These are phyloP conservation scores for Rissa tridactyla DNA, from an alignment of 2,113 vertebrate genomes.

Conservation along the genomic window DNA sequence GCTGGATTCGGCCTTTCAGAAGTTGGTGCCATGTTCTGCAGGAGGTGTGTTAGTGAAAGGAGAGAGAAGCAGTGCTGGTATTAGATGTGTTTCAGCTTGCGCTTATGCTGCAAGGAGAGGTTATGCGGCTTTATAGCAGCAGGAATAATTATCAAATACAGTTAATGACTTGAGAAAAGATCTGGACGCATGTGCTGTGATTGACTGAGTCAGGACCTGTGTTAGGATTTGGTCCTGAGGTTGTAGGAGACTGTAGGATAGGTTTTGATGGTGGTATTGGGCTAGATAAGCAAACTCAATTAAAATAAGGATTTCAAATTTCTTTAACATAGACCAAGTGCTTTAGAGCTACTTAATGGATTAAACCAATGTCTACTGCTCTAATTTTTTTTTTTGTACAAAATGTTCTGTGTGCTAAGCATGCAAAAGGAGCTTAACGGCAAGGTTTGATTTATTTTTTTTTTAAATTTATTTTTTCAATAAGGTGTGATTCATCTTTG, in stretches of 20 bases:
- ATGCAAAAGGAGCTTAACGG: background rate
- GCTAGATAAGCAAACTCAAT: background rate
- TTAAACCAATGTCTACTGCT: background rate
- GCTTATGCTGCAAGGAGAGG: background rate
- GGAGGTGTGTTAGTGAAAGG: background rate
- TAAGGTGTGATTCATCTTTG: constrained; percentile 42
- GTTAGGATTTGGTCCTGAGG: background rate
- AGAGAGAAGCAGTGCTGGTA: background rate
- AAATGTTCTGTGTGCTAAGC: background rate
- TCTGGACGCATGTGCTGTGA: rapidly evolving
- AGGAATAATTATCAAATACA: rapidly evolving
- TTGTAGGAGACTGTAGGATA: background rate
- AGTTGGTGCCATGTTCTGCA: background rate
- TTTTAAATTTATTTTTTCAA: background rate
- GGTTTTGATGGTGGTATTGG: background rate
- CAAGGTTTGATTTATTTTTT: background rate
- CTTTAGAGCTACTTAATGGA: background rate
- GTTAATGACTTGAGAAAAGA: background rate
- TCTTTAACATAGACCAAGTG: background rate
- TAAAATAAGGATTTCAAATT: background rate
- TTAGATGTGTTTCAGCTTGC: background rate
- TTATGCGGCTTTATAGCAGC: background rate
- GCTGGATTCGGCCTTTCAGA: background rate
- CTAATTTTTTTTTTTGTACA: background rate
- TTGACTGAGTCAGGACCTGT: background rate